A percentile compares a stretch with the other conserved stretches of the same genome.
Conservation (phyloP, 1,140 invertebrate genomes). For the Pemphigus obesinymphae region DNA sequence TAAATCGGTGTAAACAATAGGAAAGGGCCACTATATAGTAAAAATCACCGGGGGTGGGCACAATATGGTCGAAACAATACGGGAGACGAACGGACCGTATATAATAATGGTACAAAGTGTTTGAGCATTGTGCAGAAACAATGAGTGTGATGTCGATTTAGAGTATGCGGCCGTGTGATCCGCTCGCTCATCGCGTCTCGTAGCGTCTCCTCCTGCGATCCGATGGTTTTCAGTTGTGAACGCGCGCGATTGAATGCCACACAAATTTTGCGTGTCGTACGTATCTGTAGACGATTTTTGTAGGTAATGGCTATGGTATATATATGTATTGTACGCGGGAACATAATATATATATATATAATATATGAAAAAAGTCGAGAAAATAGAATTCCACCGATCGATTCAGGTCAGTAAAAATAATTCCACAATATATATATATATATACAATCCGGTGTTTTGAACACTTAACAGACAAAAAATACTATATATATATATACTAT, state of each 20-base stretch:
- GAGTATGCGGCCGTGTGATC: not conserved
- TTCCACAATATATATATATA: not conserved
- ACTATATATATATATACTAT: no score
- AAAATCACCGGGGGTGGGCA: not conserved
- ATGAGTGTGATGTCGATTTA: conserved; percentile 24
- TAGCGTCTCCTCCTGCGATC: no score
- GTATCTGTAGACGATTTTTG: not conserved
- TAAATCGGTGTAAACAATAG: conserved; percentile 14
- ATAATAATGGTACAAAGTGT: conserved; percentile 28
- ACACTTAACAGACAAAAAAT: not conserved
- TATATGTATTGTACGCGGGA: not conserved
- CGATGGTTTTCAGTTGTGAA: not conserved
- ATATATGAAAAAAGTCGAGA: not conserved
- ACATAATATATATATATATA: not conserved
- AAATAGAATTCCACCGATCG: not conserved
- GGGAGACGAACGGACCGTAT: not conserved
- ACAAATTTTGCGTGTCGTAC: not conserved
- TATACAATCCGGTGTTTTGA: not conserved
- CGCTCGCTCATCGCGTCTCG: no score
- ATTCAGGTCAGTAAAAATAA: not conserved
- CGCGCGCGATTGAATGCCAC: not conserved
- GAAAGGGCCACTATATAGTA: not conserved
- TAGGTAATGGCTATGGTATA: not conserved
- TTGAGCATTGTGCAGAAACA: conserved; percentile 32
- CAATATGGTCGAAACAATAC: conserved; percentile 26